Evolutionary conservation across 2,797 vertebrate genomes (phyloP), one percentile per base, ranked within the genome.

Genomic region (Cephalopachus bancanus): DNA sequence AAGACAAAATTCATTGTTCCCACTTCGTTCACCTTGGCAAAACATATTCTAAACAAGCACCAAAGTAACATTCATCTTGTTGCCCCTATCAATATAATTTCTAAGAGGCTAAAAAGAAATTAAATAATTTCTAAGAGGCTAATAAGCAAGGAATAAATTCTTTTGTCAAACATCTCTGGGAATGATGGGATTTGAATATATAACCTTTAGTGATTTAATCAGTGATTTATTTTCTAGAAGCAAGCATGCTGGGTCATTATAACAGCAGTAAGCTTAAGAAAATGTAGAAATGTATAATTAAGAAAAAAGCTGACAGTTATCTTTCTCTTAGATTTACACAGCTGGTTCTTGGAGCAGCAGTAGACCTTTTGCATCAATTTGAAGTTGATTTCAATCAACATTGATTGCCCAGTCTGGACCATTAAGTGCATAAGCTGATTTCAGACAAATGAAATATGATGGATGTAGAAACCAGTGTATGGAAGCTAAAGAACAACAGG

Each of bases 361-460:
- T 79, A 95, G 96, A 96, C 93, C 93, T 92, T 74, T 93, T 94
- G 78, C 94, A 96, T 94, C 96, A 96, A 89, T 97, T 85, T 94
- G 62, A 75, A 60, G 91, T 91, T 98, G 94, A 98, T 97, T 98
- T 97, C 96, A 98, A 95, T 97, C 97, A 97, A 49, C 93, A 97
- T 90, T 97, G 96, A 97, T 97, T 97, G 92, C 80, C 95, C 93
- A 92, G 96, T 93, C 87, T 97, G 78, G 95, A 93, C 93, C 95
- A 97, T 90, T 92, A 92, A 87, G 83, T 94, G 60, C 67, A 79
- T 49, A 92, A 96, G 89, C 96, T 96, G 92, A 97, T 96, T 97
- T 97, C 87, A 72, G 75, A 91, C 51, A 94, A 96, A 91, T 93
- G 90, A 88, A 93, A 96, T 75, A 87, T 65, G 76, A 93, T 97